Base-by-base conservation (phyloP, 2,797 vertebrate genomes). In the Borostomias antarcticus region DNA sequence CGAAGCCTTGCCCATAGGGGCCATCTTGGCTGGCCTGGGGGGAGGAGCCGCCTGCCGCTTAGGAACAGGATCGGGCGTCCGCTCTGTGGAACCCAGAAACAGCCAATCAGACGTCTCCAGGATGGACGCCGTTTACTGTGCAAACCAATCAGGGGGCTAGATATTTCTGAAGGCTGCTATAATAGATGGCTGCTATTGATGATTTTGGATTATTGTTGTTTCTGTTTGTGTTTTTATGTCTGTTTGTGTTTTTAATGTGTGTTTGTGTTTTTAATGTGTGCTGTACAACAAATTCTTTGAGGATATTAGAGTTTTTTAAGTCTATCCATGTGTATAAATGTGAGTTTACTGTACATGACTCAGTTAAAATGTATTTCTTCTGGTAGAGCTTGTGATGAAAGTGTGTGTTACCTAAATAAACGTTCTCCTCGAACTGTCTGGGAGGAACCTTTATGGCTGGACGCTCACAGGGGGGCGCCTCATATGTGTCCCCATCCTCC, bases 381-480 rank as follows among this genome's bases (percentile, higher is more conserved):
- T 43, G 40, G 13, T 11, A 43, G 3, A 2, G 40, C 11, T 3
- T 43, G 13, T 43, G 11, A 50, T 23, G 11, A 25, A n/a, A 25
- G 30, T 25, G 26, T 47, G 47, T 35, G 17, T 88, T 87, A 93
- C 91, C 91, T 25, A 92, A 73, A 77, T 93, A 93, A 70, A 92
- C 67, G 0, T 91, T 81, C 21, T 91, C 90, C 64, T 90, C 84
- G 40, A 77, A 72, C 62, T 75, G 77, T 48, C 68, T 85, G 37
- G 53, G 82, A 9, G 82, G 85, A 43, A 90, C 84, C 71, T 88
- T 91, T 4, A 79, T 37, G 19, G 77, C 52, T 0, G 74, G 73
- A 13, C 83, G 86, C 32, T 91, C 90, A 80, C 85, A 91, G 0
- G 93, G 93, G 25, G 91, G 92, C 0, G 61, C 85, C 70, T 93